These are phyloP conservation scores for Campoletis raptor DNA, from an alignment of 2,888 invertebrate species.

Conservation along the genomic window DNA sequence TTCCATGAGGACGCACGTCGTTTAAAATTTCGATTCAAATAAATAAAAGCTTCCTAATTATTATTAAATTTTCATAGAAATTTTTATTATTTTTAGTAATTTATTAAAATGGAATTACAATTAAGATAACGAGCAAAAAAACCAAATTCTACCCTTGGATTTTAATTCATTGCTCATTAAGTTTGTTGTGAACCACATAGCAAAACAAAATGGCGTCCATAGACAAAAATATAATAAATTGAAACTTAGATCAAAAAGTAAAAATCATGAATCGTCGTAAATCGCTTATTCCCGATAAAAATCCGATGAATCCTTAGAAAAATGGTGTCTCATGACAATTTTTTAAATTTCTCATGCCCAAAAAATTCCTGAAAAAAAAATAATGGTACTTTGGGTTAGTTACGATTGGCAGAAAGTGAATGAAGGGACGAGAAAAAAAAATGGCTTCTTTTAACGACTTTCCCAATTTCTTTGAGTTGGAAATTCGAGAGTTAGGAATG, in stretches of 20 bases:
- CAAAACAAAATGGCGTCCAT: too few species aligned
- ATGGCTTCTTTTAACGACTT: slow-evolving; percentile 52
- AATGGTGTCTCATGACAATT: neutral
- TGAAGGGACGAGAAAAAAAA: slow-evolving; percentile 9
- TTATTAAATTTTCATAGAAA: neutral
- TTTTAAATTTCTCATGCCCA: neutral
- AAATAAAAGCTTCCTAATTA: neutral
- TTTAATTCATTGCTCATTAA: too few species aligned
- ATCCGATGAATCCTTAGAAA: neutral
- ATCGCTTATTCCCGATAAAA: too few species aligned
- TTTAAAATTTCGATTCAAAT: too few species aligned
- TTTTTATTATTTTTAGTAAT: neutral
- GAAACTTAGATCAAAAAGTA: too few species aligned
- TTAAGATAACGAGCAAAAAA: too few species aligned
- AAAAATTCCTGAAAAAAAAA: neutral
- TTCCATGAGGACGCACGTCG: too few species aligned
- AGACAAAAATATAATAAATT: too few species aligned
- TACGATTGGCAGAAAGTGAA: neutral
- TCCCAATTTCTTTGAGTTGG: slow-evolving; percentile 24
- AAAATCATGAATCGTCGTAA: too few species aligned
- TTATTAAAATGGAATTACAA: neutral
- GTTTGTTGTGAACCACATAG: too few species aligned
- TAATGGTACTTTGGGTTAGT: neutral
- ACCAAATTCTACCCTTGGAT: too few species aligned
- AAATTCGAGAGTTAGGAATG: slow-evolving; percentile 50